phyloP scores from a whole-genome alignment of 2,888 invertebrate genomes.

The Tipula unca region DNA sequence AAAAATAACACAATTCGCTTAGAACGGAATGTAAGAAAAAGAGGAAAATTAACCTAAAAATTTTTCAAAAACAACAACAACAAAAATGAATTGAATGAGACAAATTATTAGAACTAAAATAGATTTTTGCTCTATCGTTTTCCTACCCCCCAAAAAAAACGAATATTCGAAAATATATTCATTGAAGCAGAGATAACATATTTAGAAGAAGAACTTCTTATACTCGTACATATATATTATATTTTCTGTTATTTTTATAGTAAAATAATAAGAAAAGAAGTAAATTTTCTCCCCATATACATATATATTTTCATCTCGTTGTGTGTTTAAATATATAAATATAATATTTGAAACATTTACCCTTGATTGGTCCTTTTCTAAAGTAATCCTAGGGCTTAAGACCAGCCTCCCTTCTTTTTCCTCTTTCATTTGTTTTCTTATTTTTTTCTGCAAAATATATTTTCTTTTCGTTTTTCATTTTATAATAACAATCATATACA shows the following conservation, averaged over 20 bases:
- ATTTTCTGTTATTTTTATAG: constrained; percentile 14
- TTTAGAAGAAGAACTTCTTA: not conserved
- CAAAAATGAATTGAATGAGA: not conserved
- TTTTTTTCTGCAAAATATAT: not conserved
- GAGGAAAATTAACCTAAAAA: constrained; percentile 4
- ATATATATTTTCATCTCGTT: not conserved
- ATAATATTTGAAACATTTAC: constrained; percentile 29
- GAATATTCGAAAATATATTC: constrained; percentile 16
- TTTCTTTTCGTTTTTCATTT: constrained; percentile 15
- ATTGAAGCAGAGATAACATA: constrained; percentile 17
- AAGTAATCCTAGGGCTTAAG: constrained; percentile 30
- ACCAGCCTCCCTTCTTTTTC: constrained; percentile 24
- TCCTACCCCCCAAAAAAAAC: not conserved
- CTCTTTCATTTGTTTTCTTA: constrained; percentile 14
- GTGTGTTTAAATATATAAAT: constrained; percentile 14
- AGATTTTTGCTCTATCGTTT: constrained; percentile 14
- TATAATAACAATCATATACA: constrained; percentile 17
- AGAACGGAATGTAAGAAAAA: not conserved
- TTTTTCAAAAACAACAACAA: not conserved
- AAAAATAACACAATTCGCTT: not conserved
- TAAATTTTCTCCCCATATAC: constrained; percentile 15
- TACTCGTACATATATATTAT: too few relatives aligned
- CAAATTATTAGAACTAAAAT: constrained; percentile 8
- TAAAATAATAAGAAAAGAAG: constrained; percentile 19
- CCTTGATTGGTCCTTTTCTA: constrained; percentile 31